Evolutionary conservation across 2,113 vertebrate species (phyloP).

Genomic region (Holacanthus passer): DNA sequence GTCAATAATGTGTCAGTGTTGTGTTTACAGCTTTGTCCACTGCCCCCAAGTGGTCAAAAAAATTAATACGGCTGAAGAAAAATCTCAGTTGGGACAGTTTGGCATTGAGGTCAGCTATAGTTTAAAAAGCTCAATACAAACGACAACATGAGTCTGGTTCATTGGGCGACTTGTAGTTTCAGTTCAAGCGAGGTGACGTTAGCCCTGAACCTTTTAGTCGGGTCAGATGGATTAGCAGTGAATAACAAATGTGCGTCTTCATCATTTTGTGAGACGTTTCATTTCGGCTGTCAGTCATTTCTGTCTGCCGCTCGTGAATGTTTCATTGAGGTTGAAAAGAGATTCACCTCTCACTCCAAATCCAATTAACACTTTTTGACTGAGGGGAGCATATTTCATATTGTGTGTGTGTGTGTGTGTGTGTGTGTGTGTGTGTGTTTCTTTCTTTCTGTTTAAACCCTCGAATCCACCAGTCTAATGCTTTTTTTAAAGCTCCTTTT

Average conservation of each 20-base stretch:
- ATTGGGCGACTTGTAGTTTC: background rate
- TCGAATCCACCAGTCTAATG: slow-evolving; percentile 43
- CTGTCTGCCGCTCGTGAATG: slow-evolving; percentile 9
- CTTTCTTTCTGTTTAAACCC: slow-evolving; percentile 39
- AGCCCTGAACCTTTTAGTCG: background rate
- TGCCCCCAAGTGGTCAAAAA: too few relatives aligned
- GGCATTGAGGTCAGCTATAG: too few relatives aligned
- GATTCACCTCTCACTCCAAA: slow-evolving; percentile 25
- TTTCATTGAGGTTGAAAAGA: slow-evolving; percentile 34
- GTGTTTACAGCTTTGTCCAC: too few relatives aligned
- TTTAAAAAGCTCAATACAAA: background rate
- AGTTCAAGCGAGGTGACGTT: slow-evolving; percentile 6
- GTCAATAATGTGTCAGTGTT: background rate
- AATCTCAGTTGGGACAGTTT: too few relatives aligned
- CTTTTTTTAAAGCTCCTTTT: slow-evolving; percentile 55
- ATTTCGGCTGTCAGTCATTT: slow-evolving; percentile 21
- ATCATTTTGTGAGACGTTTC: slow-evolving; percentile 1
- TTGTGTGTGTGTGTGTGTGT: slow-evolving; percentile 12
- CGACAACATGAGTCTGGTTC: background rate
- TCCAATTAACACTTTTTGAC: slow-evolving; percentile 59
- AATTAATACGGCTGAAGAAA: too few relatives aligned
- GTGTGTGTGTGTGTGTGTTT: background rate
- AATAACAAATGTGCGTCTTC: slow-evolving; percentile 18
- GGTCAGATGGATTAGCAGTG: slow-evolving; percentile 25
- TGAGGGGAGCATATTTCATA: background rate